phyloP scores from a whole-genome alignment of 30 jellyfish, hydroid and myxozoan genomes.

The Turritopsis dohrnii region DNA sequence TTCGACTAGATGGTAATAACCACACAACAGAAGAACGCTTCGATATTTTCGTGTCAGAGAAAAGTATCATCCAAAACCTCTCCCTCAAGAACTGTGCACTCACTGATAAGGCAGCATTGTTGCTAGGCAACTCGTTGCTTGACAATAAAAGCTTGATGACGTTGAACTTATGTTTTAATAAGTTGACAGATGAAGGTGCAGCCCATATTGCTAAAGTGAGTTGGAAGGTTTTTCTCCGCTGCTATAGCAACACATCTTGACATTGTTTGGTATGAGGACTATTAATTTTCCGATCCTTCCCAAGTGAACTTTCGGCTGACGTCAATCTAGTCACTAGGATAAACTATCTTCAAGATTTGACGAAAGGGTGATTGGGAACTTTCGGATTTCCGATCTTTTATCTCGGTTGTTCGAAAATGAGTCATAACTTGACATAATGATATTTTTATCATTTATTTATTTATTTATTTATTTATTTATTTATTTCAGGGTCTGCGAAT shows the following conservation, averaged over 20 bases:
- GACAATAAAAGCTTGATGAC: slow-evolving; percentile 53
- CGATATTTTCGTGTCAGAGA: slow-evolving; percentile 66
- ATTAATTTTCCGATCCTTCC: too few relatives aligned
- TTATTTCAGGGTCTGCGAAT: slow-evolving; percentile 77
- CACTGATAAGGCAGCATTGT: slow-evolving; percentile 72
- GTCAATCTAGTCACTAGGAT: too few relatives aligned
- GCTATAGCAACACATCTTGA: too few relatives aligned
- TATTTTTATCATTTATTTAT: background rate
- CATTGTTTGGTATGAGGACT: too few relatives aligned
- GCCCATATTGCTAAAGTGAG: background rate
- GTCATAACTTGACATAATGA: too few relatives aligned
- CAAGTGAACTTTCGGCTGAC: too few relatives aligned
- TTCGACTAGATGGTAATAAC: slow-evolving; percentile 78
- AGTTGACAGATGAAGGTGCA: slow-evolving; percentile 59
- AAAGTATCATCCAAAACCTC: slow-evolving; percentile 75
- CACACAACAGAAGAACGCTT: slow-evolving; percentile 46
- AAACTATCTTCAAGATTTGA: too few relatives aligned
- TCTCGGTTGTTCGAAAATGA: too few relatives aligned
- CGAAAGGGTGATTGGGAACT: too few relatives aligned
- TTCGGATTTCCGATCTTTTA: too few relatives aligned
- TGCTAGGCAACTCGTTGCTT: slow-evolving; percentile 51
- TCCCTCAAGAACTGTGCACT: slow-evolving; percentile 72
- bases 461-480: background rate
- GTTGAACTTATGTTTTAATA: slow-evolving; percentile 74
- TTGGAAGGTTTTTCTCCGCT: too few relatives aligned